Base-by-base conservation (phyloP, 1,140 invertebrate species). In the Trissolcus basalis region DNA sequence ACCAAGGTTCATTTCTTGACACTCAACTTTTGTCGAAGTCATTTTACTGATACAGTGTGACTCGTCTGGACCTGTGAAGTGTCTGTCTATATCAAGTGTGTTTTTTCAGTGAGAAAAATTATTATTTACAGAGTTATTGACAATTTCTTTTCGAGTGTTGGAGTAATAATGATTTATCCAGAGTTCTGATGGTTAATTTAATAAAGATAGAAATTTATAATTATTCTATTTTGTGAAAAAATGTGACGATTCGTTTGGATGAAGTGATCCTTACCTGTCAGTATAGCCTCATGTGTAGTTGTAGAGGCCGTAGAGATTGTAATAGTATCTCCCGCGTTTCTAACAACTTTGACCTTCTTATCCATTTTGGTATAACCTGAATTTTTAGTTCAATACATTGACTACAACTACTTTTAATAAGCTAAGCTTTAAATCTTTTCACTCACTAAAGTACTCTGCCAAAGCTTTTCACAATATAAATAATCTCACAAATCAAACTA, bases 11-110 rank as follows among this genome's bases (percentile, higher is more conserved):
- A 83, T 86, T 82, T 89, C 91, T 86, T 91, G 91, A 83, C 86
- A 87, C 58, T 91, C 89, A 44, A 91, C 88, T 59, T 90, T 89
- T 8, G 89, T 91, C 41, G 91, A 89, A 56, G 88, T 91, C 89
- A 91, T 90, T 89, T 91, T 91, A 87, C 91, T 91, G 84, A 92
- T 90, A 60, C 89, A 89, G 82, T 90, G 91, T 78, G 89, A 90
- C 89, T 92, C 91, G 63, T 91, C 91, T 65, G 91, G 91, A 91
- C 91, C 91, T 92, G 90, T 65, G 85, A 86, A 87, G 77, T 68
- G 58, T 82, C 80, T 81, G 48, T 53, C 43, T 69, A 55, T 70
- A 77, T 80, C 75, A 82, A 65, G 50, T 43, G 43, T 65, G 2
- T 44, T n/a, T n/a, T n/a, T n/a, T n/a, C n/a, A n/a, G n/a, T 39